Evolutionary conservation across 2,888 invertebrate species (phyloP).

Genomic region (Amaurobius ferox): DNA sequence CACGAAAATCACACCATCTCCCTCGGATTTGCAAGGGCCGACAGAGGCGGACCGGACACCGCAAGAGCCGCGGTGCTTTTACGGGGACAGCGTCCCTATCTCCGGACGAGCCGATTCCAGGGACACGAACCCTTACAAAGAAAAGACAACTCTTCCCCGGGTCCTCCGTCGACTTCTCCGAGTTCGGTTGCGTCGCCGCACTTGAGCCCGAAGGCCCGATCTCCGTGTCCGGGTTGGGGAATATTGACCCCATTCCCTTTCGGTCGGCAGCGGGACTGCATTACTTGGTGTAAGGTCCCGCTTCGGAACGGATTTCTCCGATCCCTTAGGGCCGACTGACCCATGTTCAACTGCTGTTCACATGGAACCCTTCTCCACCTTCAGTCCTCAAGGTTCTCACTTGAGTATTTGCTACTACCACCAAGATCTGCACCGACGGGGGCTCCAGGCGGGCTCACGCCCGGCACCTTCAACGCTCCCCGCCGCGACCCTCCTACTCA

Average conservation of each 20-base stretch:
- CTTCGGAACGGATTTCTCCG: no score
- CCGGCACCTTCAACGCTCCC: no score
- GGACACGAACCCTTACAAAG: constrained; percentile 78
- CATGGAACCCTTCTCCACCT: constrained; percentile 80
- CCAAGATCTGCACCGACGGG: no score
- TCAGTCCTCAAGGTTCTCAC: constrained; percentile 76
- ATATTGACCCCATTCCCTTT: constrained; percentile 77
- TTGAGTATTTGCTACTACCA: no score
- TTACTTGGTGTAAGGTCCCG: no score
- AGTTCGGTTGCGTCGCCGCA: constrained; percentile 77
- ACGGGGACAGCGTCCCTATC: constrained; percentile 77
- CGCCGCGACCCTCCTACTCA: no score
- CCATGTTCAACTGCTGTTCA: constrained; percentile 80
- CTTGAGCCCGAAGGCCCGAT: constrained; percentile 68
- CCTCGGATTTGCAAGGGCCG: constrained; percentile 49
- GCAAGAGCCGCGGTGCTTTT: constrained; percentile 78
- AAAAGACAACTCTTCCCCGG: constrained; percentile 79
- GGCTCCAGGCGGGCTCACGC: no score
- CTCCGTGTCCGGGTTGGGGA: constrained; percentile 76
- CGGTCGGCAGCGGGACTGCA: constrained; percentile 72
- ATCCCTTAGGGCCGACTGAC: constrained; percentile 77
- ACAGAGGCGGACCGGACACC: constrained; percentile 58
- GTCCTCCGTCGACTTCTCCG: constrained; percentile 77
- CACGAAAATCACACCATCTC: constrained; percentile 68
- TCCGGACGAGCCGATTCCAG: constrained; percentile 79